These are phyloP conservation scores for Brienomyrus longianalis DNA, from an alignment of 2,113 vertebrate species.

Conservation along the genomic window DNA sequence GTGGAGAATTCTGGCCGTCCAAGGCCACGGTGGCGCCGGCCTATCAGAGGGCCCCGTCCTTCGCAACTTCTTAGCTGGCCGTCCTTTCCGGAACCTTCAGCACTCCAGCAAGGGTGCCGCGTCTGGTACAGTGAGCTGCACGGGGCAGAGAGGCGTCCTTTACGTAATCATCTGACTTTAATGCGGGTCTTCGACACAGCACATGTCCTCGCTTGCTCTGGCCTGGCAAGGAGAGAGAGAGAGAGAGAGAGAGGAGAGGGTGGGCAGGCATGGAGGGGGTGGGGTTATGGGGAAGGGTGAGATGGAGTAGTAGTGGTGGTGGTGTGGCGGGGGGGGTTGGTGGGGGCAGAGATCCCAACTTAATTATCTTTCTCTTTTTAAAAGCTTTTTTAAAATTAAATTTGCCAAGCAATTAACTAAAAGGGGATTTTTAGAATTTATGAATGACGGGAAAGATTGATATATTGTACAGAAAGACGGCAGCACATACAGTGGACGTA, in stretches of 20 bases:
- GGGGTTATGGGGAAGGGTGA: background rate
- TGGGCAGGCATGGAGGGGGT: background rate
- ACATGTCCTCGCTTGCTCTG: conserved; percentile 7
- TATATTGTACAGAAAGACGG: conserved; percentile 29
- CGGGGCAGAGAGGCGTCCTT: conserved; percentile 29
- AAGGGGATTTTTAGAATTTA: conserved; percentile 43
- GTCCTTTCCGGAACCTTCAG: conserved; percentile 39
- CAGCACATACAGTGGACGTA: conserved; percentile 22
- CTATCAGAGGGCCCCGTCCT: conserved; percentile 36
- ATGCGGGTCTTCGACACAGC: conserved; percentile 38
- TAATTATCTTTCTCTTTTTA: conserved; percentile 42
- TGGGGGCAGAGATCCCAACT: conserved; percentile 27
- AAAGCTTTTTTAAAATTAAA: conserved; percentile 50
- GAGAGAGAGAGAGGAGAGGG: background rate
- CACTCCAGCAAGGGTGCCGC: conserved; percentile 37
- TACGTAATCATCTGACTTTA: conserved; percentile 44
- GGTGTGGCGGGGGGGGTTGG: background rate
- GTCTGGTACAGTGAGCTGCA: conserved; percentile 38
- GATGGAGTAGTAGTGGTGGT: background rate
- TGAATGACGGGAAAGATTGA: conserved; percentile 44
- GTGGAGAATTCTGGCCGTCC: conserved; percentile 70
- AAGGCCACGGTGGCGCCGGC: conserved; percentile 66
- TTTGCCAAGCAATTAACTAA: conserved; percentile 46
- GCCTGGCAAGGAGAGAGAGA: background rate
- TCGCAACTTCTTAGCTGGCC: conserved; percentile 39